Percentiles rank a stretch among this genome's conserved stretches.
Conservation (phyloP, 2,888 invertebrate genomes). For the Netelia inedita region DNA sequence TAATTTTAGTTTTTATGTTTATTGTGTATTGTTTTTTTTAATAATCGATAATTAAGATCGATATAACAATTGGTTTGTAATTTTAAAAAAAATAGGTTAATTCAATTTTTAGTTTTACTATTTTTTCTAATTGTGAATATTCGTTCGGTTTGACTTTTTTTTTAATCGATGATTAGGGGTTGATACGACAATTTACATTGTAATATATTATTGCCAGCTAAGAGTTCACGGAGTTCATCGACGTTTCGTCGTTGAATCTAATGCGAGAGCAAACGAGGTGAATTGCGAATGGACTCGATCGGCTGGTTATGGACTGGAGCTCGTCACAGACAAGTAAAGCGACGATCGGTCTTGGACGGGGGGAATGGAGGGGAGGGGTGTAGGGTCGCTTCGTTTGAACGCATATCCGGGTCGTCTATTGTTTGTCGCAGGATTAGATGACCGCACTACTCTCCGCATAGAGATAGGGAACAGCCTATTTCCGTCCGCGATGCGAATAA, state of each 20-base stretch:
- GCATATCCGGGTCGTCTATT: conserved; percentile 78
- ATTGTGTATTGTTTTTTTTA: too few species aligned
- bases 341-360: conserved; percentile 4
- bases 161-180: background rate
- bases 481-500: conserved; percentile 72
- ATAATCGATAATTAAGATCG: too few species aligned
- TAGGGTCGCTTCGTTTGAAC: conserved; percentile 71
- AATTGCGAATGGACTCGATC: conserved; percentile 61
- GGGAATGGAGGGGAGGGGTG: conserved; percentile 31
- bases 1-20: too few species aligned
- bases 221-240: conserved; percentile 56
- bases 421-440: conserved; percentile 76
- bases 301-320: conserved; percentile 59
- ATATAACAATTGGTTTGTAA: too few species aligned
- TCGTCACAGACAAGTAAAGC: conserved; percentile 27
- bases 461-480: conserved; percentile 74
- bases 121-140: background rate
- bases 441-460: conserved; percentile 68
- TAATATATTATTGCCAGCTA: background rate
- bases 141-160: background rate
- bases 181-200: background rate
- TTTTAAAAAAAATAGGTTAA: too few species aligned
- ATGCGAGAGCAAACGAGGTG: conserved; percentile 48
- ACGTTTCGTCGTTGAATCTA: conserved; percentile 43
- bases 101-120: too few species aligned